Conservation (phyloP, 2,888 invertebrate species). For the Scaptomyza parva region DNA sequence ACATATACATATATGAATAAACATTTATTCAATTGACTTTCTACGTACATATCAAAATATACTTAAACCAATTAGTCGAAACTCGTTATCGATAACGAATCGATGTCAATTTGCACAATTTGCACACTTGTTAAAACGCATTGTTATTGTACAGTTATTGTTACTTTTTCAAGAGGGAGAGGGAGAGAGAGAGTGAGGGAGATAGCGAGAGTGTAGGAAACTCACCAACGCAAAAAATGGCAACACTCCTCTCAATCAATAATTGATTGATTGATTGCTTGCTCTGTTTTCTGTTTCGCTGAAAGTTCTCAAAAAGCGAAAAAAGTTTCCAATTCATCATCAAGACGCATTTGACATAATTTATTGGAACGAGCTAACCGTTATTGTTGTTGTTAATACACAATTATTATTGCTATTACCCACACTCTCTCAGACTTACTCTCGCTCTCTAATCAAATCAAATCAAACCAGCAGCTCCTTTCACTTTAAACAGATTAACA, state of each 20-base stretch:
- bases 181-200: no score
- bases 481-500: constrained; percentile 59
- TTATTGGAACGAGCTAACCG: constrained; percentile 29
- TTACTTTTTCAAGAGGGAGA: neutral
- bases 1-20: neutral
- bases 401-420: constrained; percentile 17
- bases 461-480: constrained; percentile 54
- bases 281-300: no score
- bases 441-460: constrained; percentile 51
- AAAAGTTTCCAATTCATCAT: constrained; percentile 63
- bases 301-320: no score
- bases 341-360: constrained; percentile 71
- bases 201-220: neutral
- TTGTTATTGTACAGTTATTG: constrained; percentile 10
- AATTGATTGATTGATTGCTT: constrained; percentile 18
- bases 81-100: constrained; percentile 49
- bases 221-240: constrained; percentile 30
- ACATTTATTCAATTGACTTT: no score
- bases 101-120: constrained; percentile 46
- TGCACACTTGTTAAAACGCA: neutral
- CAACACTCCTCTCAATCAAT: constrained; percentile 1
- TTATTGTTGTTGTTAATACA: constrained; percentile 3
- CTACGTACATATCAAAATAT: neutral
- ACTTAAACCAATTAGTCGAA: constrained; percentile 24
- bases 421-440: constrained; percentile 38